Conservation (phyloP, 2,797 vertebrate species). For the Spinibarbus caldwelli region DNA sequence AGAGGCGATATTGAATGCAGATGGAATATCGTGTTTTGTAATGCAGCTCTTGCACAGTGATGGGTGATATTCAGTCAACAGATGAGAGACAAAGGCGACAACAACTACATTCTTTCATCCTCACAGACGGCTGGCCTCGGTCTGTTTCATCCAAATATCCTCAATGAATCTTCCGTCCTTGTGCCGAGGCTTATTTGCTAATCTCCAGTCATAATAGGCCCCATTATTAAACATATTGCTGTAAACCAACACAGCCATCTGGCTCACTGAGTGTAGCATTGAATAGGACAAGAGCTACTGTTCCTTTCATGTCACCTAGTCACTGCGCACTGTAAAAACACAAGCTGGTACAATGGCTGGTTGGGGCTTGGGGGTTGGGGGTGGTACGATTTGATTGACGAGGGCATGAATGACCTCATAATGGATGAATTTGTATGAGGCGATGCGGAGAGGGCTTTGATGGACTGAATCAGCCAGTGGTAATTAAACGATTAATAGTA, state of each 20-base stretch:
- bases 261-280: slow-evolving; percentile 29
- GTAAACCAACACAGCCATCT: slow-evolving; percentile 52
- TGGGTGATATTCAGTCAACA: slow-evolving; percentile 31
- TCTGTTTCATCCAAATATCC: slow-evolving; percentile 34
- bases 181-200: slow-evolving; percentile 33
- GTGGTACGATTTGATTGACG: slow-evolving; percentile 46
- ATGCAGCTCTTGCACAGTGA: slow-evolving; percentile 5
- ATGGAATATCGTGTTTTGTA: slow-evolving; percentile 28
- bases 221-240: slow-evolving; percentile 53
- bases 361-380: slow-evolving; percentile 29
- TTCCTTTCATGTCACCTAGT: slow-evolving; percentile 48
- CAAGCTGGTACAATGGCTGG: slow-evolving; percentile 28
- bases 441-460: slow-evolving; percentile 55
- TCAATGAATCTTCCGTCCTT: slow-evolving; percentile 39
- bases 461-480: slow-evolving; percentile 65
- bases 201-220: slow-evolving; percentile 47
- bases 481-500: slow-evolving; percentile 65
- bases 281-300: slow-evolving; percentile 40
- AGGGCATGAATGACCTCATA: slow-evolving; percentile 56
- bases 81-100: slow-evolving; percentile 42
- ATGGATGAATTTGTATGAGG: slow-evolving; percentile 59
- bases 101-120: slow-evolving; percentile 31
- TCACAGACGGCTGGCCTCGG: not conserved
- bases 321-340: slow-evolving; percentile 39
- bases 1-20: slow-evolving; percentile 27